Evolutionary conservation across 1,140 invertebrate species (phyloP), one percentile per base, ranked within the genome.

Genomic region (Charaxes varanes): DNA sequence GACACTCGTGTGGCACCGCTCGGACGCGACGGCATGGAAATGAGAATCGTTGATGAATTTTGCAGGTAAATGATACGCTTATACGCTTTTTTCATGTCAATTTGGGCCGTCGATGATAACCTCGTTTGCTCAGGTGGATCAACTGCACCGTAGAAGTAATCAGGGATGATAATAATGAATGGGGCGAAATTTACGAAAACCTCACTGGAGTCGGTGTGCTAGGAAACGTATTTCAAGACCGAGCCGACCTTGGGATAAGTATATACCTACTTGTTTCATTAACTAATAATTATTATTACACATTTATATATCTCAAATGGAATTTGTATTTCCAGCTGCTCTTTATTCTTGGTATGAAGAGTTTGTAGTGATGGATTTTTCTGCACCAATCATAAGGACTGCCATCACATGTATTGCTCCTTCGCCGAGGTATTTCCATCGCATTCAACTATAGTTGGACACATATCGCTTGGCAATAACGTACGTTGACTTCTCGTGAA

Each of bases 121-220:
- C 11, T 11, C 12, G 6, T 49, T 35, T 33, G 53, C 52, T 12
- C 35, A 84, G 84, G 33, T 79, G 83, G 77, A 72, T 86, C 33
- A 86, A 87, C 51, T 87, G 85, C 19, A 73, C 81, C 0, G 51
- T 84, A 11, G 60, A 78, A 51, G 60, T 87, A 17, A 53, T 88
- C 8, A 69, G 82, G 30, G 84, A 86, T 34, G 79, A 87, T 33
- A 62, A 64, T 13, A 67, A 85, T 13, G 62, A 87, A 56, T 89
- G 87, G 87, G 88, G 88, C 3, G 82, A 87, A 46, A 85, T 88
- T 34, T 88, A 81, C 49, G 80, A 86, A 8, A 89, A 89, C 51
- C 64, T 80, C 36, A 87, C 86, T 4, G 88, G 87, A 18, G 80
- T 85, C 36, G 88, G 88, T 2, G 66, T 88, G 15, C 46, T 88